phyloP scores from a whole-genome alignment of 2,888 invertebrate species.

The Heteromurus nitidus region DNA sequence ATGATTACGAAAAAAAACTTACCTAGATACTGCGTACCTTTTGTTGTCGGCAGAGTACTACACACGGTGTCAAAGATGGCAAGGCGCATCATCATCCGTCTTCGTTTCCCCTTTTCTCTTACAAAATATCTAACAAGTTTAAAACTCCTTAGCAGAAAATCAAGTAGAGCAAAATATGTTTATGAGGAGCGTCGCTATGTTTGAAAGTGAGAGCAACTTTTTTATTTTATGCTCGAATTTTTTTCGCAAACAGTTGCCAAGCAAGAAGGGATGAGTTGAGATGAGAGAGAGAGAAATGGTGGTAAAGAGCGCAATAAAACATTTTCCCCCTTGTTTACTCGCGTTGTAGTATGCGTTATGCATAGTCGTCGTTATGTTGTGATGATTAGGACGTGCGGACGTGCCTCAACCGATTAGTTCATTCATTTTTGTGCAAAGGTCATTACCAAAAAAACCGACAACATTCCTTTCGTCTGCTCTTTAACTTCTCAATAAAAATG shows the following conservation, averaged over 20 bases:
- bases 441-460: background rate
- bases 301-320: background rate
- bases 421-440: too few species aligned
- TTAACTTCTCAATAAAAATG: too few species aligned
- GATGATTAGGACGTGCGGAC: too few species aligned
- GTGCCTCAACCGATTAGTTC: too few species aligned
- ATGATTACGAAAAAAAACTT: too few species aligned
- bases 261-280: conserved; percentile 18
- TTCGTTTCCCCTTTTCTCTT: background rate
- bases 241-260: conserved; percentile 45
- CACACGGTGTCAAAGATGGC: background rate
- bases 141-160: background rate
- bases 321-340: background rate
- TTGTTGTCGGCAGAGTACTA: background rate
- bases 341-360: background rate
- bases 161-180: background rate
- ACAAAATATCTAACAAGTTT: too few species aligned
- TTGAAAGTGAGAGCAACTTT: conserved; percentile 45
- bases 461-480: too few species aligned
- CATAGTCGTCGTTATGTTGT: too few species aligned
- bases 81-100: background rate
- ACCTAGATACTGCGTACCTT: background rate
- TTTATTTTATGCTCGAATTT: background rate
- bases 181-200: background rate
- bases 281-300: conserved; percentile 3